These are phyloP conservation scores for Syngnathus acus DNA, from an alignment of 2,797 vertebrate genomes.

Conservation along the genomic window DNA sequence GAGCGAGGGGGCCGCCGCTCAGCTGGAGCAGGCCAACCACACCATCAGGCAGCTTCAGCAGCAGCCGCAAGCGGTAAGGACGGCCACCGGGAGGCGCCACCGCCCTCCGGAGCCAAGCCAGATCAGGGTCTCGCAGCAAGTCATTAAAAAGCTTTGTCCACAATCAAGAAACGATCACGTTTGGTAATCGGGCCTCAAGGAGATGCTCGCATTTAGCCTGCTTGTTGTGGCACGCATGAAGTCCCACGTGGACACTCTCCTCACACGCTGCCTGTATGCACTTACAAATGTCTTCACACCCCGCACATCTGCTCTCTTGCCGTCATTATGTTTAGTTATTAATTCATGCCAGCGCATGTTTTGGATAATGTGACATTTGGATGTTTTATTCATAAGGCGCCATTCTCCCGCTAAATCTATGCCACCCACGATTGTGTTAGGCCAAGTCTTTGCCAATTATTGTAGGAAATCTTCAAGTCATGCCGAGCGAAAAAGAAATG, in stretches of 20 bases:
- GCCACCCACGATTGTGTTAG: too few relatives aligned
- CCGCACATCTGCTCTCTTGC: neutral
- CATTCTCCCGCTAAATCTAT: neutral
- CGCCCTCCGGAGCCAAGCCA: neutral
- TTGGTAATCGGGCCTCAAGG: too few relatives aligned
- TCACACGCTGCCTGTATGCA: neutral
- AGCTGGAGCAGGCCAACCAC: conserved; percentile 90
- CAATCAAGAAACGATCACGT: too few relatives aligned
- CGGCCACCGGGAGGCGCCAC: conserved; percentile 33
- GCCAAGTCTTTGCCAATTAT: too few relatives aligned
- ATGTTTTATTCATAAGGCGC: neutral
- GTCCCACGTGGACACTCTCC: neutral
- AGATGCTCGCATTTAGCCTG: too few relatives aligned
- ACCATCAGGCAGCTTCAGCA: conserved; percentile 90
- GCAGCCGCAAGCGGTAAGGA: conserved; percentile 88
- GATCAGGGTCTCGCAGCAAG: neutral
- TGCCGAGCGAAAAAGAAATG: neutral
- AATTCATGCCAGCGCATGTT: neutral
- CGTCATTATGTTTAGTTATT: conserved; percentile 2
- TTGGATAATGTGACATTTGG: neutral
- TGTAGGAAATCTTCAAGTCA: too few relatives aligned
- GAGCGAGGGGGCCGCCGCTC: conserved; percentile 86
- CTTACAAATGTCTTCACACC: conserved; percentile 4
- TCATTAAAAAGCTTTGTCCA: too few relatives aligned
- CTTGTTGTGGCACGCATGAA: neutral